These are phyloP conservation scores for Pangasius sanitwongsei DNA, from an alignment of 2,797 vertebrate species.

Conservation along the genomic window DNA sequence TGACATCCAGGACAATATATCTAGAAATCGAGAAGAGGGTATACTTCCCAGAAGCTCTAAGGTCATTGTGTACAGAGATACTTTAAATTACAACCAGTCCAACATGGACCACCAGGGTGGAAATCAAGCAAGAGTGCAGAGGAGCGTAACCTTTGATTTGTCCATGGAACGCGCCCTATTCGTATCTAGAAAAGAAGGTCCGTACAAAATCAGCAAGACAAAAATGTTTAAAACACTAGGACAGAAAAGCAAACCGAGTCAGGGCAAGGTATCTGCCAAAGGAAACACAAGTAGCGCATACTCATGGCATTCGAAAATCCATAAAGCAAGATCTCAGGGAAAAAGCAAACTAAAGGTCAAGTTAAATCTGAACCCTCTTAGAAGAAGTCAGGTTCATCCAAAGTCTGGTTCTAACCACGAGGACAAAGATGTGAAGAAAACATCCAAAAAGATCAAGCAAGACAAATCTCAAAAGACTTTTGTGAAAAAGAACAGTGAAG, in stretches of 20 bases:
- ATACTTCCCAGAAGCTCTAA: conserved; percentile 37
- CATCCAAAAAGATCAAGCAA: conserved; percentile 34
- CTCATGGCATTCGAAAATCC: conserved; percentile 34
- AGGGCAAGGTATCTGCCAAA: conserved; percentile 8
- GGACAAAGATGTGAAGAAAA: conserved; percentile 53
- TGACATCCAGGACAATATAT: conserved; percentile 36
- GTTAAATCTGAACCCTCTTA: conserved; percentile 79
- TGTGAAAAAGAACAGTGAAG: not conserved
- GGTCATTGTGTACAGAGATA: conserved; percentile 55
- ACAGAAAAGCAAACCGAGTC: conserved; percentile 12
- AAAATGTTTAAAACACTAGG: conserved; percentile 27
- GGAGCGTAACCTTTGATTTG: conserved; percentile 75
- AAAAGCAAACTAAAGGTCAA: conserved; percentile 74
- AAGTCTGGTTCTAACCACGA: conserved; percentile 53
- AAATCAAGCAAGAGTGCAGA: conserved; percentile 56
- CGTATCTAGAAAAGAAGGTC: conserved; percentile 50
- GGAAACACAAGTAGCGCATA: conserved; percentile 17
- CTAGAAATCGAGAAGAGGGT: conserved; percentile 15
- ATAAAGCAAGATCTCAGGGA: conserved; percentile 65
- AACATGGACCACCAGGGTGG: conserved; percentile 38
- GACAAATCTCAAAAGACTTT: conserved; percentile 27
- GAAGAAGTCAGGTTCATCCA: conserved; percentile 78
- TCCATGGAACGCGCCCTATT: conserved; percentile 49
- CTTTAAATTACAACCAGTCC: conserved; percentile 60
- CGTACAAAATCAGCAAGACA: conserved; percentile 39